These are phyloP conservation scores for Montipora foliosa DNA, from an alignment of 64 coral and sea anemone genomes.

Conservation along the genomic window DNA sequence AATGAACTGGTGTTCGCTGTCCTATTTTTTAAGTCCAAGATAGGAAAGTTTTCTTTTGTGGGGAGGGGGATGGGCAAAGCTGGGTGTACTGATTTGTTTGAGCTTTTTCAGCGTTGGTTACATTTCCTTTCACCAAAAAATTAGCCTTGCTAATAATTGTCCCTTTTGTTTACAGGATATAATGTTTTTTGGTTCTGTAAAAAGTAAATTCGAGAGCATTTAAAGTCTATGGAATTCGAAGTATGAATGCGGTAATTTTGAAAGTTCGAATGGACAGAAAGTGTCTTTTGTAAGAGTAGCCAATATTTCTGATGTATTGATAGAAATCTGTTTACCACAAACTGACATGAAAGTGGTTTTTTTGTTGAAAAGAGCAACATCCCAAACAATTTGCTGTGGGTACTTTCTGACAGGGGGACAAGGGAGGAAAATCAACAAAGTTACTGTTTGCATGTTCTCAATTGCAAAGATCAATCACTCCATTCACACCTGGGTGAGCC, in stretches of 20 bases:
- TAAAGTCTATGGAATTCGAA: conserved; percentile 41
- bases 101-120: background rate
- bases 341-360: background rate
- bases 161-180: conserved; percentile 24
- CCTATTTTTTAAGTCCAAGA: background rate
- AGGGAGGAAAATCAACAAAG: conserved; percentile 67
- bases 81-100: background rate
- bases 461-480: conserved; percentile 55
- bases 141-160: background rate
- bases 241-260: conserved; percentile 34
- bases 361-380: conserved; percentile 8
- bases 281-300: conserved; percentile 30
- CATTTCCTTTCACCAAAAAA: background rate
- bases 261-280: background rate
- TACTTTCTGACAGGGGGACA: conserved; percentile 52
- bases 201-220: background rate
- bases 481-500: conserved; percentile 39
- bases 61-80: no score
- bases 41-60: no score
- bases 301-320: conserved; percentile 19
- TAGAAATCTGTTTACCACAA: background rate
- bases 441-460: conserved; percentile 52
- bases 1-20: no score
- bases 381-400: conserved; percentile 15
- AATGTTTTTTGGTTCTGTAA: conserved; percentile 35